Percentiles rank a stretch among this genome's conserved stretches.
phyloP scores from a whole-genome alignment of 2,888 invertebrate species.

The Leuctra nigra region DNA sequence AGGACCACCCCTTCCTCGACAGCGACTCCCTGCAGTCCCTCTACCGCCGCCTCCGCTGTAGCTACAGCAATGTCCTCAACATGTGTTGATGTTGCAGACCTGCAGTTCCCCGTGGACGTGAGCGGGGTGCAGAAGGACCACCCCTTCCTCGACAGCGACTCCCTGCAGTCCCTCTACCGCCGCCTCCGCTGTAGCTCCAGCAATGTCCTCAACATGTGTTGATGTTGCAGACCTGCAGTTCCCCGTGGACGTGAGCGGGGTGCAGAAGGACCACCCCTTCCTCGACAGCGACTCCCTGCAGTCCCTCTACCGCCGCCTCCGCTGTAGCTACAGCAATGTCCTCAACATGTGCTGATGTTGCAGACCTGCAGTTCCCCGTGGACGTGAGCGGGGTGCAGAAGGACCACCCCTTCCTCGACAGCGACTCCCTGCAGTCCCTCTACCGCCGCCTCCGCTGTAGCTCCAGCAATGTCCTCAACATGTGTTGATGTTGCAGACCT shows the following conservation, averaged over 20 bases:
- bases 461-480: no score
- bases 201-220: no score
- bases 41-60: constrained; percentile 81
- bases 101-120: constrained; percentile 90
- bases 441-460: constrained; percentile 86
- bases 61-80: no score
- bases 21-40: constrained; percentile 78
- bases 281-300: constrained; percentile 78
- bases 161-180: constrained; percentile 82
- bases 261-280: constrained; percentile 90
- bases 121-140: constrained; percentile 88
- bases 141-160: constrained; percentile 78
- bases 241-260: constrained; percentile 84
- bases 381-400: constrained; percentile 83
- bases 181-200: no score
- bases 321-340: no score
- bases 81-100: no score
- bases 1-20: constrained; percentile 90
- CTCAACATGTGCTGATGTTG: no score
- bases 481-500: constrained; percentile 76
- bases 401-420: constrained; percentile 89
- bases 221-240: constrained; percentile 87
- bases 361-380: constrained; percentile 92
- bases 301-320: constrained; percentile 83
- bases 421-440: constrained; percentile 77